These are phyloP conservation scores for Trachythela sp. DNA, from an alignment of 64 coral and sea anemone genomes.

Conservation along the genomic window DNA sequence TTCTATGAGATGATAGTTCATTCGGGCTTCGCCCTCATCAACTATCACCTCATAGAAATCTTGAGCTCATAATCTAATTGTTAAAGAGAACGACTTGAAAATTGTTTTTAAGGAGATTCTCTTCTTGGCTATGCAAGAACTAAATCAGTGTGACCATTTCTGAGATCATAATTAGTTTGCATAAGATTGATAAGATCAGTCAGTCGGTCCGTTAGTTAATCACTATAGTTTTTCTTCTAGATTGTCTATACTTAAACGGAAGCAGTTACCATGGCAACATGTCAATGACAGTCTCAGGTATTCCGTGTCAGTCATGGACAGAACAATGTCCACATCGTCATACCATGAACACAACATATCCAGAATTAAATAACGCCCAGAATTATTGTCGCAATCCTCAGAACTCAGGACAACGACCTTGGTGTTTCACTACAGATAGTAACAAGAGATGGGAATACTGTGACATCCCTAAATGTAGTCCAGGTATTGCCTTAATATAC, in stretches of 20 bases:
- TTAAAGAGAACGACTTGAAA: too few relatives aligned
- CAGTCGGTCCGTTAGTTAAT: background rate
- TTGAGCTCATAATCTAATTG: too few relatives aligned
- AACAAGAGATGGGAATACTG: conserved; percentile 66
- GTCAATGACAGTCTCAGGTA: conserved; percentile 53
- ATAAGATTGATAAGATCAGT: background rate
- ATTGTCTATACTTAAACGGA: conserved; percentile 54
- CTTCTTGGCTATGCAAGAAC: too few relatives aligned
- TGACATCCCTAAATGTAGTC: conserved; percentile 34
- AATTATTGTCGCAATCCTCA: conserved; percentile 60
- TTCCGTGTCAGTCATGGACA: conserved; percentile 67
- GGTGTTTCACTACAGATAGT: conserved; percentile 57
- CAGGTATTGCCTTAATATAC: background rate
- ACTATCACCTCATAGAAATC: too few relatives aligned
- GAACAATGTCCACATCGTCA: conserved; percentile 91
- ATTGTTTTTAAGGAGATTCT: too few relatives aligned
- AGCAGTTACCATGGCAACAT: conserved; percentile 62
- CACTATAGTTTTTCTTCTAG: conserved; percentile 30
- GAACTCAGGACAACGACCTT: conserved; percentile 50
- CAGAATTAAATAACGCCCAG: conserved; percentile 18
- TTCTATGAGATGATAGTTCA: too few relatives aligned
- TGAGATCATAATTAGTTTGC: background rate
- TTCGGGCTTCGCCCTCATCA: too few relatives aligned
- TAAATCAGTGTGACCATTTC: too few relatives aligned
- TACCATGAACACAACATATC: conserved; percentile 29